These are phyloP conservation scores for Ptilodon capucinus DNA, from an alignment of 2,888 invertebrate genomes.

Conservation along the genomic window DNA sequence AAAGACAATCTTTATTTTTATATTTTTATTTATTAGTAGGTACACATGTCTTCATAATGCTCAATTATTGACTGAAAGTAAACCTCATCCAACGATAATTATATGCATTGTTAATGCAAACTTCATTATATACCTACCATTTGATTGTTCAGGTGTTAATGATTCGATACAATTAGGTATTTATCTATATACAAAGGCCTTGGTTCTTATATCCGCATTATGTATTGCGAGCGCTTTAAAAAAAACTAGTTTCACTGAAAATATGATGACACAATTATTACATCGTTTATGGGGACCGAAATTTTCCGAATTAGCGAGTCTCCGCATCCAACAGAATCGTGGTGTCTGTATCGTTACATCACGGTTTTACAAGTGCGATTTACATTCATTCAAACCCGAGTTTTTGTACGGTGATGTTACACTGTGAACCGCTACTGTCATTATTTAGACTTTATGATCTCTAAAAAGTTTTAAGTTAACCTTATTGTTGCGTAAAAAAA, in stretches of 20 bases:
- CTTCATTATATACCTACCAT: no score
- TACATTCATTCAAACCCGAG: conserved; percentile 49
- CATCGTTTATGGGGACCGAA: conserved; percentile 3
- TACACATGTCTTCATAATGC: no score
- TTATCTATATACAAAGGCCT: background rate
- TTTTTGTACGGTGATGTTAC: conserved; percentile 21
- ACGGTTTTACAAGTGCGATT: conserved; percentile 45
- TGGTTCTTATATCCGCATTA: background rate
- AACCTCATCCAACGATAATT: no score
- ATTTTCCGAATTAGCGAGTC: conserved; percentile 27
- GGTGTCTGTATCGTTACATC: conserved; percentile 56
- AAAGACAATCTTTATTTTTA: no score
- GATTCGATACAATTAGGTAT: background rate
- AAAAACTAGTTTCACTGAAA: background rate
- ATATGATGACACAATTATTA: conserved; percentile 1
- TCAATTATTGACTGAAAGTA: no score
- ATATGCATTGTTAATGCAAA: no score
- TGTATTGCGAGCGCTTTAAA: no score
- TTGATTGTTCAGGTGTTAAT: background rate
- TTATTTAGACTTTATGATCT: background rate
- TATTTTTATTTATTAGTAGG: no score
- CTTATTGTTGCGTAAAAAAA: background rate
- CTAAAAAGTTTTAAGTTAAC: no score
- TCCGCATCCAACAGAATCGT: conserved; percentile 32
- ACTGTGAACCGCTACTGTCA: background rate